Evolutionary conservation across 2,888 invertebrate species (phyloP), one percentile per base, ranked within the genome.

Genomic region (Timema podura): DNA sequence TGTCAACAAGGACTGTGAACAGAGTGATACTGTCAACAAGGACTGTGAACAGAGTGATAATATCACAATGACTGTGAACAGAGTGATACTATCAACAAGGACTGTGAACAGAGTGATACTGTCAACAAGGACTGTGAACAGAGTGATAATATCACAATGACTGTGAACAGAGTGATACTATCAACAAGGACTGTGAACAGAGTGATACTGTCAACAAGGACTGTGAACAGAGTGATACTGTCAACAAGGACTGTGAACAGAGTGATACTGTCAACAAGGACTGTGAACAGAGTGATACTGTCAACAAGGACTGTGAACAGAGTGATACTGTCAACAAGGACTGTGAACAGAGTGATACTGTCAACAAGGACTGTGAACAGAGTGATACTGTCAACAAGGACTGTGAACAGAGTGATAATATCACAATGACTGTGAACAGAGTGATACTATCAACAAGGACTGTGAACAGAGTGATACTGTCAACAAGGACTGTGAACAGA

Each of bases 371-470:
- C 8, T 3, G 30, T 30, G 30, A 30, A 30, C 30, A 30, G 30
- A 30, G 30, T 30, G 30, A 30, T 47, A 45, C 10, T 47, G 59
- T 65, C 64, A 61, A 47, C 11, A 47, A 30, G 30, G 67, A 57
- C 8, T 30, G 30, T 30, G 30, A 30, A 30, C 30, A 30, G 30
- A 30, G 30, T 1, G 30, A 30, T 30, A 2, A 1, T 30, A 30
- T 30, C 30, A 30, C 30, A 30, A 30, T 30, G 30, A 30, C 30
- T 30, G 30, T 30, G 30, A 3, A 30, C 30, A 30, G 30, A 30
- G 30, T 30, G 30, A 30, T 3, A 30, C 30, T 30, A 3, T 30
- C 30, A 30, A 89, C 0, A 93, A 89, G 15, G 87, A 82, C 79
- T 80, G 74, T 8, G 71, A 73, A 49, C 16, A 68, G 44, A 10